phyloP scores from a whole-genome alignment of 2,113 vertebrate species.

The rat (Rattus norvegicus) region DNA sequence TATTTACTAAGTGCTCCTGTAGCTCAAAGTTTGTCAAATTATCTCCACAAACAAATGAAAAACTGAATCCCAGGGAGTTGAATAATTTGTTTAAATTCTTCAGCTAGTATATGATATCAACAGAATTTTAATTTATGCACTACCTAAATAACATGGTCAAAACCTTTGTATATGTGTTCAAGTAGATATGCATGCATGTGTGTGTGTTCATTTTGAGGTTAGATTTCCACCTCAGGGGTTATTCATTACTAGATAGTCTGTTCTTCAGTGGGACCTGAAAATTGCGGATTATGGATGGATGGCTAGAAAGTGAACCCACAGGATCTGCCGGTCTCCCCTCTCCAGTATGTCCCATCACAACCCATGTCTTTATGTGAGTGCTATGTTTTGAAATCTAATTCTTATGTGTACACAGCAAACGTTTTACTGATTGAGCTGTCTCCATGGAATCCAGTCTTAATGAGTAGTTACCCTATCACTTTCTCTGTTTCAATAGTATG shows the following conservation, averaged over 20 bases:
- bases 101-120: not conserved
- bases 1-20: not conserved
- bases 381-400: too few relatives aligned
- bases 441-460: not conserved
- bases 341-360: not conserved
- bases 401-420: not conserved
- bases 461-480: accelerated
- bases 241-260: not conserved
- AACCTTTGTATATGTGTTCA: not conserved
- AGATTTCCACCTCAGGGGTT: not conserved
- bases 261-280: too few relatives aligned
- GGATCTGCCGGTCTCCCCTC: not conserved
- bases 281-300: not conserved
- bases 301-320: not conserved
- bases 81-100: not conserved
- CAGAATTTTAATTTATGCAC: not conserved
- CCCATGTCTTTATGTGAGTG: not conserved
- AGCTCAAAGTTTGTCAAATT: not conserved
- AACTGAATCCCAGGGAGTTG: not conserved
- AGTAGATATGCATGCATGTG: not conserved
- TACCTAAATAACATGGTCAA: not conserved
- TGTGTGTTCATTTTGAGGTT: not conserved
- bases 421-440: not conserved
- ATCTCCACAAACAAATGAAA: not conserved
- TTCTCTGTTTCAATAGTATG: not conserved